A percentile compares a stretch with the other conserved stretches of the same genome.
Evolutionary conservation across 2,113 vertebrate species (phyloP).

Genomic region (Mixornis gularis): DNA sequence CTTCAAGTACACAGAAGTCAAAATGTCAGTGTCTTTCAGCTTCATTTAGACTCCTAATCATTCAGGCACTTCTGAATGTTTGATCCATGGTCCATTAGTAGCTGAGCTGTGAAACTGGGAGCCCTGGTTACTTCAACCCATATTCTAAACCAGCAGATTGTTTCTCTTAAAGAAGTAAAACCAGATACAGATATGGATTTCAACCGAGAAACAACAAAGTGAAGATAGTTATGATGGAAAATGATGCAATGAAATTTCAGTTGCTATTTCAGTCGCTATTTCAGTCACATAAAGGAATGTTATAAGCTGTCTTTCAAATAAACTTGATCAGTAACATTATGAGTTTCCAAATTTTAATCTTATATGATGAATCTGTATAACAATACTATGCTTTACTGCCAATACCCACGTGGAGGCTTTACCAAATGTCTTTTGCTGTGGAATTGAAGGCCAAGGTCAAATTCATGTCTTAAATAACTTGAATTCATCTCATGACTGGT

Average conservation of each 20-base stretch:
- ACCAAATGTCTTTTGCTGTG: neutral
- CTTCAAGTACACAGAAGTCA: neutral
- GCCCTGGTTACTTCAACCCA: neutral
- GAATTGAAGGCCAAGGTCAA: constrained; percentile 52
- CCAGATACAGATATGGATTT: neutral
- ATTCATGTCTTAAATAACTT: constrained; percentile 30
- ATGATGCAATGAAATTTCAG: neutral
- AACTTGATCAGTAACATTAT: neutral
- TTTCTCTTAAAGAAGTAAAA: neutral
- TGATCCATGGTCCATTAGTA: neutral
- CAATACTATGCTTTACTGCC: neutral
- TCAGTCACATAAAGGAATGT: neutral
- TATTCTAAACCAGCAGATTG: neutral
- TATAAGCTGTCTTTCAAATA: neutral
- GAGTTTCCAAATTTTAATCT: neutral
- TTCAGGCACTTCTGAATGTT: neutral
- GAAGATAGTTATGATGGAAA: neutral
- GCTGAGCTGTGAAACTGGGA: neutral
- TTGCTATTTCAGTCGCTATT: neutral
- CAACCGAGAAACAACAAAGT: neutral
- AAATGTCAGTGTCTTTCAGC: neutral
- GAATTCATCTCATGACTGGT: constrained; percentile 48
- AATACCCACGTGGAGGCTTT: neutral
- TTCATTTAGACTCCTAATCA: neutral
- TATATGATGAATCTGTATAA: neutral